Base-by-base conservation (phyloP, 2,888 invertebrate species). In the Pyrrhosoma nymphula region DNA sequence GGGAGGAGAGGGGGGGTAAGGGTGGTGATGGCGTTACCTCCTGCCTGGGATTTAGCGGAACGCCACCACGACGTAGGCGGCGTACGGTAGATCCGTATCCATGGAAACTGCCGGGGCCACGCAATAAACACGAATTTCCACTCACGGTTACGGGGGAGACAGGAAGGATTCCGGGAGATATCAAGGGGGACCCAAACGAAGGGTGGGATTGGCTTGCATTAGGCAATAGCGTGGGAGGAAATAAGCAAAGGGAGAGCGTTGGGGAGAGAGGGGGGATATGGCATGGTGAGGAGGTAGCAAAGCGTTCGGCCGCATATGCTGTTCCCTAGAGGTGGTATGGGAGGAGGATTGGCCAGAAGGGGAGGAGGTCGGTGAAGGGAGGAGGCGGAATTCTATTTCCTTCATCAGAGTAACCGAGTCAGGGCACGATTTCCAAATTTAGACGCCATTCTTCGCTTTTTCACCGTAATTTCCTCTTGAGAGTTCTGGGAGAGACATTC, bases 91-190 rank as follows among this genome's bases (percentile, higher is more conserved):
- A 82, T 82, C 82, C 82, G 63, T 91, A 91, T 60, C 63, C 63
- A 63, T 91, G 60, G 91, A 60, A 39, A 63, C 91, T 91, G 63
- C 63, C 35, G 23, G 63, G 35, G 91, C 82, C 82, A 47, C 39
- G 63, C 91, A 60, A 63, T 39, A 91, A 91, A 91, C 91, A 91
- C 91, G 91, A 69, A 91, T 91, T 91, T 91, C 91, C 91, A 91
- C 91, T 91, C 39, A 63, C 63, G 63, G 82, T 82, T 82, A 82
- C 82, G 82, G 82, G 82, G 23, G 35, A 14, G 91, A 39, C 39
- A 63, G 20, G 26, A 63, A 63, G 63, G 91, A 39, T 63, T 63
- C 6, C 20, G 35, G 91, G 63, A 20, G 56, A 63, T 39, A 63
- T 91, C 91, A 91, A 91, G 63, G 39, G 56, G 26, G 35, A 35